These are phyloP conservation scores for Ondatra zibethicus DNA, from an alignment of 2,113 vertebrate species.

Conservation along the genomic window DNA sequence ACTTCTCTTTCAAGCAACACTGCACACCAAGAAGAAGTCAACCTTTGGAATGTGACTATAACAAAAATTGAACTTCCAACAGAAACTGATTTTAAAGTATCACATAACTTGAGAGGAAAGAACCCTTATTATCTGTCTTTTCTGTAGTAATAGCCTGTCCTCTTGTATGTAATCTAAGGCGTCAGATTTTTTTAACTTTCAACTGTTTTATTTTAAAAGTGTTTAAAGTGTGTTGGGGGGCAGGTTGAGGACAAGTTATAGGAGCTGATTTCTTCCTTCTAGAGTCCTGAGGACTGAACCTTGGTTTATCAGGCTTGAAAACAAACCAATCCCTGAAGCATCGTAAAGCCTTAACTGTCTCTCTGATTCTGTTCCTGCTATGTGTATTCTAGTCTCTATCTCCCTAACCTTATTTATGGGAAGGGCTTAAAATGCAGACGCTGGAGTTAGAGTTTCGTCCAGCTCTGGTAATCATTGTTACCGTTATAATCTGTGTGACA, in stretches of 20 bases:
- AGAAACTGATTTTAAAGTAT: neutral
- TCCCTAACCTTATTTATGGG: neutral
- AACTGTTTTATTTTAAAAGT: neutral
- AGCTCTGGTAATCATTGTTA: neutral
- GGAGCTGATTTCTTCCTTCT: neutral
- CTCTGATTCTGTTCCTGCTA: neutral
- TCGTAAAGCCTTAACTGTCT: neutral
- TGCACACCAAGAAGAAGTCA: neutral
- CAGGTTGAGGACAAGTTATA: neutral
- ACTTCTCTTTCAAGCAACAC: neutral
- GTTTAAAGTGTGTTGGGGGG: neutral
- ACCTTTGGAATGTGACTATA: neutral
- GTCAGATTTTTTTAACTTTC: neutral
- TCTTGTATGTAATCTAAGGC: neutral
- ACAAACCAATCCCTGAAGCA: neutral
- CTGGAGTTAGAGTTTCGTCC: neutral
- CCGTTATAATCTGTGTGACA: neutral
- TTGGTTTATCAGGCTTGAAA: neutral
- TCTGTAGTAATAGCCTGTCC: neutral
- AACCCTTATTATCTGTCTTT: neutral
- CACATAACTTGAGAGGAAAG: neutral
- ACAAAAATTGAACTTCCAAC: slow-evolving; percentile 2
- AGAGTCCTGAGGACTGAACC: neutral
- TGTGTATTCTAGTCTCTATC: neutral
- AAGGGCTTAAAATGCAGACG: neutral